These are phyloP conservation scores for Epinephelus moara DNA, from an alignment of 2,113 vertebrate genomes.

Conservation along the genomic window DNA sequence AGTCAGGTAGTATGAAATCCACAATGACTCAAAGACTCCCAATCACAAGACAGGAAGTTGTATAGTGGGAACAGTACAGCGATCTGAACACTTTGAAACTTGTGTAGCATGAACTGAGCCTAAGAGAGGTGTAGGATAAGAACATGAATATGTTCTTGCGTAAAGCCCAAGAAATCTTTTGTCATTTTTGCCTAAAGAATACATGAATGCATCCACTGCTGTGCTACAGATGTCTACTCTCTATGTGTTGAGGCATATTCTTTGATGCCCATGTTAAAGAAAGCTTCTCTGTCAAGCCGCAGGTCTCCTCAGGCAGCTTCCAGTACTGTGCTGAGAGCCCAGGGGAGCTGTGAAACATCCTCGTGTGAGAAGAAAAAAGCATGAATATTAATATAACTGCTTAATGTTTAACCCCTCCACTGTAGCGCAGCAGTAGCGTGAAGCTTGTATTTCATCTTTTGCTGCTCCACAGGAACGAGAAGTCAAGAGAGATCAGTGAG, in stretches of 20 bases:
- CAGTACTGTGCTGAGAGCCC: background rate
- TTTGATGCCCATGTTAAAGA: background rate
- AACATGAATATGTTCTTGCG: background rate
- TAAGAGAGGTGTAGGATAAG: background rate
- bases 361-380: background rate
- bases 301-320: constrained; percentile 2
- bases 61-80: background rate
- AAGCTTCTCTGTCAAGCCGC: background rate
- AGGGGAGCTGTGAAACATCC: background rate
- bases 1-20: too few species aligned
- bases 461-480: background rate
- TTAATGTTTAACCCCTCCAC: constrained; percentile 20
- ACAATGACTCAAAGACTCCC: background rate
- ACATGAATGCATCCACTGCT: background rate
- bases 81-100: background rate
- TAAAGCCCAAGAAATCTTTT: background rate
- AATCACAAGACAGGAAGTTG: background rate
- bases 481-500: constrained; percentile 46
- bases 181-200: background rate
- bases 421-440: background rate
- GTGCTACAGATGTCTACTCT: background rate
- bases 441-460: background rate
- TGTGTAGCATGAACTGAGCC: background rate
- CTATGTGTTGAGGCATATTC: background rate
- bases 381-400: constrained; percentile 37